These are phyloP conservation scores for Actias luna DNA, from an alignment of 2,888 invertebrate genomes.

Conservation along the genomic window DNA sequence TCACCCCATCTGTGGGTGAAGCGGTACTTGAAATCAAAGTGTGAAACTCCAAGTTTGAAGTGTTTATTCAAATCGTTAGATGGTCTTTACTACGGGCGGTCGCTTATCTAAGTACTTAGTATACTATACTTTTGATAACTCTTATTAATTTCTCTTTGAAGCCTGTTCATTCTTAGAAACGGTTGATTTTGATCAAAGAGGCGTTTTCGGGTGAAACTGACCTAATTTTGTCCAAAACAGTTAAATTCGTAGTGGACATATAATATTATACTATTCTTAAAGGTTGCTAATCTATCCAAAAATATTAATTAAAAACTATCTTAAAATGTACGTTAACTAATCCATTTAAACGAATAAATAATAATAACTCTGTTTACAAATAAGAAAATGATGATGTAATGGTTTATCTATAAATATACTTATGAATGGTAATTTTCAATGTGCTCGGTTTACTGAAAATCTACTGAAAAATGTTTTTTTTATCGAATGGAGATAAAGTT, in stretches of 20 bases:
- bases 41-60: background rate
- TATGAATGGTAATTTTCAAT: too few species aligned
- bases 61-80: background rate
- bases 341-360: too few species aligned
- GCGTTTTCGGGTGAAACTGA: background rate
- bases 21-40: slow-evolving; percentile 5
- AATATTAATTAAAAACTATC: too few species aligned
- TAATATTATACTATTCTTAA: too few species aligned
- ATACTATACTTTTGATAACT: background rate
- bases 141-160: background rate
- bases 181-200: background rate
- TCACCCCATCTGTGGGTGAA: background rate
- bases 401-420: too few species aligned
- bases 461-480: too few species aligned
- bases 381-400: too few species aligned
- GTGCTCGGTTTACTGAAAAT: too few species aligned
- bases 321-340: too few species aligned
- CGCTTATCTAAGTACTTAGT: background rate
- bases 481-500: too few species aligned
- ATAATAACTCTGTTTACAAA: too few species aligned
- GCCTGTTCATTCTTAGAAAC: background rate
- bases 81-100: background rate
- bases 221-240: slow-evolving; percentile 3
- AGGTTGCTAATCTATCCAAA: too few species aligned
- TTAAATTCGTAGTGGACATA: slow-evolving; percentile 17